Percentiles rank a stretch among this genome's conserved stretches.
phyloP scores from a whole-genome alignment of 92 coral and sea anemone species.

The Bergia puertoricense region DNA sequence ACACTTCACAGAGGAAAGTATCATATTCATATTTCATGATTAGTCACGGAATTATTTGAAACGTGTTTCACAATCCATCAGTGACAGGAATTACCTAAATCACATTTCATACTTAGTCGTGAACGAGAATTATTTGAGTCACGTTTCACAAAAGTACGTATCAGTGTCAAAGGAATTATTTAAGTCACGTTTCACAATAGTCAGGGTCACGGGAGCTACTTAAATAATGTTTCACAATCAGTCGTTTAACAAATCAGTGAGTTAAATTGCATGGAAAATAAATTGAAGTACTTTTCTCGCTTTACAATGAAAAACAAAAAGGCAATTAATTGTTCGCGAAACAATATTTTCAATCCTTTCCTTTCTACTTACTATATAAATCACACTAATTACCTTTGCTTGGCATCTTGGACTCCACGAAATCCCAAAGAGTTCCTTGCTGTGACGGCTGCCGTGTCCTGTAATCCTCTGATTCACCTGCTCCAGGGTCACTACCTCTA shows the following conservation, averaged over 20 bases:
- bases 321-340: neutral
- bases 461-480: slow-evolving; percentile 77
- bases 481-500: slow-evolving; percentile 54
- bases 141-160: too few relatives aligned
- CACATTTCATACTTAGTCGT: neutral
- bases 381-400: slow-evolving; percentile 30
- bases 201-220: neutral
- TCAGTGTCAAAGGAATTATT: too few relatives aligned
- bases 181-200: too few relatives aligned
- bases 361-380: neutral
- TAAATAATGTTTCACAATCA: neutral
- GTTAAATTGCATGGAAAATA: neutral
- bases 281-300: neutral
- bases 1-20: too few relatives aligned
- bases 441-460: slow-evolving; percentile 85
- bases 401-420: slow-evolving; percentile 71
- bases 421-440: slow-evolving; percentile 95
- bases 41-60: too few relatives aligned
- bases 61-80: neutral
- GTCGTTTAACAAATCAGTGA: too few relatives aligned
- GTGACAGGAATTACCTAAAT: neutral
- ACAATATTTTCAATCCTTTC: too few relatives aligned
- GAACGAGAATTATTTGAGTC: too few relatives aligned
- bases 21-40: too few relatives aligned
- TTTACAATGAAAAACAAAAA: too few relatives aligned